Conservation (phyloP, 2,888 invertebrate species). For the Caenorhabditis imperialis region DNA sequence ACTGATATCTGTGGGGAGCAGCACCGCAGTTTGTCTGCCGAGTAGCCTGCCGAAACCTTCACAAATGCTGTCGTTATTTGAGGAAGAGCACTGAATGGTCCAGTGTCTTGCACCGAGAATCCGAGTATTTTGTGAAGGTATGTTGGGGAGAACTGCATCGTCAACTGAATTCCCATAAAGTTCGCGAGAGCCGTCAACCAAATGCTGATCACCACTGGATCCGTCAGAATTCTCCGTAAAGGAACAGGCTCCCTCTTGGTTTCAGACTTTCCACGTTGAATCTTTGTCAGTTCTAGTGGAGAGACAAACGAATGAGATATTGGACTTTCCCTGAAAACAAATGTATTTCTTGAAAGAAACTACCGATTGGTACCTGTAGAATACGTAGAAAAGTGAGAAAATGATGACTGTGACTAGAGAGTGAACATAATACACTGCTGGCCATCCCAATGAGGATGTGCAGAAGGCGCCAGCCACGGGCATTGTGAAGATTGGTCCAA, state of each 20-base stretch:
- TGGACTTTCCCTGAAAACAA: conserved; percentile 45
- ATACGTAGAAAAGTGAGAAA: conserved; percentile 46
- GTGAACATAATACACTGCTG: conserved; percentile 57
- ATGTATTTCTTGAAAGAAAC: not conserved
- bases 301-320: conserved; percentile 34
- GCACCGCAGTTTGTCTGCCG: conserved; percentile 49
- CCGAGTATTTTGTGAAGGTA: conserved; percentile 53
- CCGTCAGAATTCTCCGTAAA: conserved; percentile 6
- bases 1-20: conserved; percentile 32
- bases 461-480: conserved; percentile 57
- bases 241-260: conserved; percentile 24
- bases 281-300: conserved; percentile 43
- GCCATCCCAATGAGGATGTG: conserved; percentile 59
- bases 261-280: conserved; percentile 33
- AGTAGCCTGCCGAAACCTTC: conserved; percentile 46
- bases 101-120: conserved; percentile 51
- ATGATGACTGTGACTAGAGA: conserved; percentile 47
- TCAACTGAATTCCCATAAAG: conserved; percentile 55
- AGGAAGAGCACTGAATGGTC: conserved; percentile 48
- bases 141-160: conserved; percentile 56
- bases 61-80: conserved; percentile 49
- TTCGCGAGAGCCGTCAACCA: conserved; percentile 52
- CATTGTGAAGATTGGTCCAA: conserved; percentile 61
- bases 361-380: conserved; percentile 52
- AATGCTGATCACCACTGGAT: conserved; percentile 40